These are phyloP conservation scores for Prolemur simus DNA, from an alignment of 2,113 vertebrate genomes.

Conservation along the genomic window DNA sequence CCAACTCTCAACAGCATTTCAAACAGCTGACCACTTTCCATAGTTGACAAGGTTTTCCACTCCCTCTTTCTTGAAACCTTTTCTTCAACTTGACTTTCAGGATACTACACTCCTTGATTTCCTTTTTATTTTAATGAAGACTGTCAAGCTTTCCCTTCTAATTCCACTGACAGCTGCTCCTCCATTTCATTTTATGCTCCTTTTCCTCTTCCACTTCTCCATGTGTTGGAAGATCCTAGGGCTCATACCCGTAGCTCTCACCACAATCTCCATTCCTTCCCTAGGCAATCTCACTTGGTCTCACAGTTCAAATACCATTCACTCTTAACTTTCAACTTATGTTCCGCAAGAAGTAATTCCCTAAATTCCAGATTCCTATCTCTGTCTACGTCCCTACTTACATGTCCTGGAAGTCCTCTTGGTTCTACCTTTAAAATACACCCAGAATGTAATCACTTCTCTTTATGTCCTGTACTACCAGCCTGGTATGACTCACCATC, in stretches of 20 bases:
- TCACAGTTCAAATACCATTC: not conserved
- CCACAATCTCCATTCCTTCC: not conserved
- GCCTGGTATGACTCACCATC: not conserved
- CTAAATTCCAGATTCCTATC: not conserved
- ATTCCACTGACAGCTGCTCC: not conserved
- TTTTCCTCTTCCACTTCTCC: not conserved
- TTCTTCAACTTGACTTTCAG: not conserved
- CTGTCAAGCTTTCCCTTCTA: not conserved
- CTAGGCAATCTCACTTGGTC: not conserved
- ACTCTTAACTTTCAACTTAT: slow-evolving; percentile 12
- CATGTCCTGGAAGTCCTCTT: not conserved
- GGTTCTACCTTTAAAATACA: not conserved
- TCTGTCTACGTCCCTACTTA: not conserved
- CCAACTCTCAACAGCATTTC: not conserved
- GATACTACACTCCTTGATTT: not conserved
- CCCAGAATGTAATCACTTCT: not conserved
- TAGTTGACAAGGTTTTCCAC: not conserved
- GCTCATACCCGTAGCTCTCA: not conserved
- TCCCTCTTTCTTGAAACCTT: not conserved
- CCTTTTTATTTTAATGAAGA: too few species aligned
- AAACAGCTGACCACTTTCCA: not conserved
- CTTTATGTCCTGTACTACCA: not conserved
- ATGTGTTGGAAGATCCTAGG: not conserved
- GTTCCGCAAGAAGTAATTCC: not conserved
- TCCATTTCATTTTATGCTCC: not conserved